Evolutionary conservation across 1,140 invertebrate genomes (phyloP).

Genomic region (Agrilus planipennis): DNA sequence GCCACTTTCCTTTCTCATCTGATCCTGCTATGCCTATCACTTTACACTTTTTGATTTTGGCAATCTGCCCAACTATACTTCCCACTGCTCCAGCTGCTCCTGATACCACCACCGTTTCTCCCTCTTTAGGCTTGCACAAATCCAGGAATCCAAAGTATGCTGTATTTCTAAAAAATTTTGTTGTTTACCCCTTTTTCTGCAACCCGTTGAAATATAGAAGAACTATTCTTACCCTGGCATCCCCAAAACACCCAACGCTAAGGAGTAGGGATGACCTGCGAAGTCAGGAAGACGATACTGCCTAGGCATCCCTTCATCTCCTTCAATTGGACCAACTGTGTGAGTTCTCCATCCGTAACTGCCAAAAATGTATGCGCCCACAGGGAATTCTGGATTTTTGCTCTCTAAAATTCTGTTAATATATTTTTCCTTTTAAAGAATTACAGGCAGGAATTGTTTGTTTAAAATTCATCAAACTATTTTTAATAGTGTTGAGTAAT

Average conservation of each 20-base stretch:
- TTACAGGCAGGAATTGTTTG: neutral
- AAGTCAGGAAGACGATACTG: conserved; percentile 32
- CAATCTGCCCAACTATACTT: conserved; percentile 58
- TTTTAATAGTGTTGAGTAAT: too few species aligned
- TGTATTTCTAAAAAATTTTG: conserved; percentile 41
- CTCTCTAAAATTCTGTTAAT: conserved; percentile 12
- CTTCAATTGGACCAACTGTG: conserved; percentile 29
- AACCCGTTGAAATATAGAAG: neutral
- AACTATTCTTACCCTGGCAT: conserved; percentile 39
- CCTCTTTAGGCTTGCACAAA: conserved; percentile 51
- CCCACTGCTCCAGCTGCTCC: conserved; percentile 58
- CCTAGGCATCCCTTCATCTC: too few species aligned
- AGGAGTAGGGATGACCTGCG: conserved; percentile 35
- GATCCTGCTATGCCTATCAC: conserved; percentile 58
- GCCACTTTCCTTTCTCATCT: conserved; percentile 55
- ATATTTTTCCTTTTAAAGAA: too few species aligned
- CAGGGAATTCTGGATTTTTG: conserved; percentile 34
- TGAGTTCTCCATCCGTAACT: conserved; percentile 43
- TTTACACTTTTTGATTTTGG: conserved; percentile 49
- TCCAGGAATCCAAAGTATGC: conserved; percentile 59
- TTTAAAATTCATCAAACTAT: too few species aligned
- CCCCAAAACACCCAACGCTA: conserved; percentile 39
- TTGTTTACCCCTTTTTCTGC: too few species aligned
- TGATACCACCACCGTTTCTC: conserved; percentile 53
- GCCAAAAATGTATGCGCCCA: conserved; percentile 35